Base-by-base conservation (phyloP, 2,113 vertebrate genomes). In the Sclerurus mexicanus region DNA sequence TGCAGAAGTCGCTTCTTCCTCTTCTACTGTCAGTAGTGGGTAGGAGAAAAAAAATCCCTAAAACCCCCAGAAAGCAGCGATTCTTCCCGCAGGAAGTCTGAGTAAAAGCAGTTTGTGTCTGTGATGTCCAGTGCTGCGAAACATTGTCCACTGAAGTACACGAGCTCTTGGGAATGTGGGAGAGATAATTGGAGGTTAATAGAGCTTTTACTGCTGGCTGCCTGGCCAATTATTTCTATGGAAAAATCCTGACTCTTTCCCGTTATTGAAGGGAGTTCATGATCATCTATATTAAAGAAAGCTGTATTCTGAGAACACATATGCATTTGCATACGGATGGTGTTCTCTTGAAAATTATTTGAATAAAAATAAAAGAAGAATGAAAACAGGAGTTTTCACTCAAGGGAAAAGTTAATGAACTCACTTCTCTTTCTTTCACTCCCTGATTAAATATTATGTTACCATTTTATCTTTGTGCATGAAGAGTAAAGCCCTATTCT, bases 281-380 rank as follows among this genome's bases (percentile, higher is more conserved):
- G 73, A 96, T 96, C 56, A 19, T 95, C 83, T 92, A 40, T 95
- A 95, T 90, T 90, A 96, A 93, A 95, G 92, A 88, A 88, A 95
- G 92, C 92, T 96, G 85, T 76, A 83, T 93, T 95, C 94, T 91
- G 90, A 96, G 95, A 92, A 85, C 83, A 68, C 52, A 93, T 39
- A 74, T 3, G 4, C 73, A 94, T 96, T 96, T 97, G 95, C 94
- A 96, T 96, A 96, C 21, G 94, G 92, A 92, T 92, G 76, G 89
- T 75, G 92, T 90, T 95, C 93, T 92, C 83, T 96, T 72, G 73
- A 58, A 96, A 95, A 96, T 87, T 93, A 96, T 96, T 96, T 96
- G 95, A 96, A 97, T 96, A 96, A 97, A 96, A 96, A 94, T 93
- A 95, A 97, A 96, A 96, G 95, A 96, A 96, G 89, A 96, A 90